Evolutionary conservation across 1,140 invertebrate genomes (phyloP).

Genomic region (Scaptomyza pallida): DNA sequence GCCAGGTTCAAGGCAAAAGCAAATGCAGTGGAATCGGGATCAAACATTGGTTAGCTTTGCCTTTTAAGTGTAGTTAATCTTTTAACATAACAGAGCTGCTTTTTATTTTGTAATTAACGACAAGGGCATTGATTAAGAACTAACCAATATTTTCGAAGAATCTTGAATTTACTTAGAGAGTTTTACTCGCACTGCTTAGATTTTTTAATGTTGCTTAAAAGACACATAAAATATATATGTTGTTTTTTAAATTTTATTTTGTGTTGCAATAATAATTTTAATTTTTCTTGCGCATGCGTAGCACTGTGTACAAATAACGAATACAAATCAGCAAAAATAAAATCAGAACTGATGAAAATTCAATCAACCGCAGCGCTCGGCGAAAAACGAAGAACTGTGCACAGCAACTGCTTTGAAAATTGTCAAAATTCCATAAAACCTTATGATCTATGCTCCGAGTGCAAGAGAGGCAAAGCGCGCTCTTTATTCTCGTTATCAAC

Average conservation of each 20-base stretch:
- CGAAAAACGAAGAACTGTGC: constrained; percentile 40
- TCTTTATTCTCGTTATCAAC: too few relatives aligned
- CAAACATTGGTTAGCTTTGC: constrained; percentile 21
- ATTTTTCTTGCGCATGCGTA: constrained; percentile 6
- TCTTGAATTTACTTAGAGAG: too few relatives aligned
- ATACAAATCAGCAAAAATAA: constrained; percentile 6
- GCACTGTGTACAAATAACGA: constrained; percentile 14
- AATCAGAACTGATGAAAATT: background rate
- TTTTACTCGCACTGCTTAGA: constrained; percentile 44
- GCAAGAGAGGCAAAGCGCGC: too few relatives aligned
- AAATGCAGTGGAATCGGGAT: constrained; percentile 54
- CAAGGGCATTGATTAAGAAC: background rate
- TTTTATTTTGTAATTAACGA: constrained; percentile 51
- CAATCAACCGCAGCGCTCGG: constrained; percentile 28
- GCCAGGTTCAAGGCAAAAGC: constrained; percentile 43
- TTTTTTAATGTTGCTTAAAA: constrained; percentile 36
- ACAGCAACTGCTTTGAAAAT: constrained; percentile 9
- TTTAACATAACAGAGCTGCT: constrained; percentile 13
- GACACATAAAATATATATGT: constrained; percentile 31
- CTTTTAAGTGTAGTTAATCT: background rate
- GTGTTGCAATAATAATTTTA: background rate
- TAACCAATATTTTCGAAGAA: too few relatives aligned
- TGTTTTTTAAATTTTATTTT: constrained; percentile 5
- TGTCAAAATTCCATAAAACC: constrained; percentile 3
- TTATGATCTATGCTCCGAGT: too few relatives aligned